phyloP scores from a whole-genome alignment of 2,797 vertebrate species.

The Acanthiza pusilla region DNA sequence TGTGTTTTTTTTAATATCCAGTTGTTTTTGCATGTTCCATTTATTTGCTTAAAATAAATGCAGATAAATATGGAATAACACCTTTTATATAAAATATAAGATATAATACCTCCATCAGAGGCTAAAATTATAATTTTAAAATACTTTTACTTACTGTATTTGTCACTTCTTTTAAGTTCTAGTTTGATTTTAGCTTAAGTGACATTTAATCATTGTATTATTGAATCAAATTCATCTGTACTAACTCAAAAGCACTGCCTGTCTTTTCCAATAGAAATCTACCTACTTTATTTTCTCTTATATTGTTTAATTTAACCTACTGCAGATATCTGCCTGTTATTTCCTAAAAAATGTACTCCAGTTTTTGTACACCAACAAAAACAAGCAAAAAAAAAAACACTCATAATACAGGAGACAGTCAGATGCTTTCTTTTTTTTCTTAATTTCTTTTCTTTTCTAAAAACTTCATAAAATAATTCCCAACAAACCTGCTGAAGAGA shows the following conservation, averaged over 20 bases:
- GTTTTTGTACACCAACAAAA: not conserved
- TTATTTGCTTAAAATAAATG: not conserved
- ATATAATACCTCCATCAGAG: not conserved
- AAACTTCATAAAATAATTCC: constrained; percentile 27
- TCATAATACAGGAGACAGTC: not conserved
- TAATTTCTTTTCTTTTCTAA: not conserved
- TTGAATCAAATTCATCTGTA: not conserved
- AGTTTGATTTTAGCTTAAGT: constrained; percentile 20
- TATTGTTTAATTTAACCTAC: constrained; percentile 21
- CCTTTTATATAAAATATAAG: not conserved
- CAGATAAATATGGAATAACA: not conserved
- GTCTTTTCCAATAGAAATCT: constrained; percentile 1
- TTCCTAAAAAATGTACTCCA: not conserved
- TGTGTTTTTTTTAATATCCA: not conserved
- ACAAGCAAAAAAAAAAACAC: not conserved
- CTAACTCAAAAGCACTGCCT: not conserved
- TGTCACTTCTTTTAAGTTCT: not conserved
- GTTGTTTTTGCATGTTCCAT: not conserved
- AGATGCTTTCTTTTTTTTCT: not conserved
- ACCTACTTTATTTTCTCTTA: not conserved
- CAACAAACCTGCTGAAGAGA: not conserved
- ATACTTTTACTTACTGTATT: not conserved
- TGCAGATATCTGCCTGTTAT: not conserved
- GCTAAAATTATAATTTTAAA: not conserved
- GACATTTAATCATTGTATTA: not conserved